phyloP scores from a whole-genome alignment of 2,888 invertebrate species.

The Ophion slaviceki region DNA sequence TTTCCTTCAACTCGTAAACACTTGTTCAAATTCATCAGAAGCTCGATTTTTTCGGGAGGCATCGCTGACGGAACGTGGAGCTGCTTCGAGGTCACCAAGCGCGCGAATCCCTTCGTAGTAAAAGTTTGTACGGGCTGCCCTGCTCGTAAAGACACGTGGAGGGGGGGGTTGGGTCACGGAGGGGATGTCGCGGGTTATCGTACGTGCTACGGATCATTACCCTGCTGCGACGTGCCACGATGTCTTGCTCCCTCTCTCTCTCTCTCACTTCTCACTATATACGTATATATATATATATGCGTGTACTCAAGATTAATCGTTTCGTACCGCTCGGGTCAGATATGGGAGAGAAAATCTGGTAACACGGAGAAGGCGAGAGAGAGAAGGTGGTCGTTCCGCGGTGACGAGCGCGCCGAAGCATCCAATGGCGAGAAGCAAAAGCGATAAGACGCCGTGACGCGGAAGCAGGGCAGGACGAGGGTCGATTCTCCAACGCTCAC shows the following conservation, averaged over 20 bases:
- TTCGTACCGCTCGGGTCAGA: constrained; percentile 53
- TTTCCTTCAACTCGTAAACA: too few relatives aligned
- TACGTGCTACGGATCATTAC: constrained; percentile 83
- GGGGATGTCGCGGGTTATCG: constrained; percentile 78
- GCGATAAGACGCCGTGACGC: constrained; percentile 59
- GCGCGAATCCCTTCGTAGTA: constrained; percentile 1
- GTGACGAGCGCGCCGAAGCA: constrained; percentile 57
- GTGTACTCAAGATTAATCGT: constrained; percentile 68
- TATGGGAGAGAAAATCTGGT: constrained; percentile 31
- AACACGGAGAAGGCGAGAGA: constrained; percentile 24
- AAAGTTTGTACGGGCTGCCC: constrained; percentile 30
- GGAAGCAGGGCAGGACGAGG: constrained; percentile 28
- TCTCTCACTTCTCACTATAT: neutral
- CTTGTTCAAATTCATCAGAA: constrained; percentile 73
- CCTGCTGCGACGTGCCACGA: constrained; percentile 72
- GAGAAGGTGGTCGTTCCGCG: constrained; percentile 55
- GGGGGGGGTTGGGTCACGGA: constrained; percentile 47
- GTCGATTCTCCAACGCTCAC: constrained; percentile 25
- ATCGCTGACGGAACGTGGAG: too few relatives aligned
- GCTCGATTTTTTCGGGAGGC: too few relatives aligned
- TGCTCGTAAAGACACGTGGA: constrained; percentile 43
- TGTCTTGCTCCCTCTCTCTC: constrained; percentile 36
- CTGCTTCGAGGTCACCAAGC: constrained; percentile 8
- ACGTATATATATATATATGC: constrained; percentile 2
- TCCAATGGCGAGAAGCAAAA: constrained; percentile 51